A percentile compares a stretch with the other conserved stretches of the same genome.
Evolutionary conservation across 1,140 invertebrate species (phyloP).

Genomic region (Gryon sp.): DNA sequence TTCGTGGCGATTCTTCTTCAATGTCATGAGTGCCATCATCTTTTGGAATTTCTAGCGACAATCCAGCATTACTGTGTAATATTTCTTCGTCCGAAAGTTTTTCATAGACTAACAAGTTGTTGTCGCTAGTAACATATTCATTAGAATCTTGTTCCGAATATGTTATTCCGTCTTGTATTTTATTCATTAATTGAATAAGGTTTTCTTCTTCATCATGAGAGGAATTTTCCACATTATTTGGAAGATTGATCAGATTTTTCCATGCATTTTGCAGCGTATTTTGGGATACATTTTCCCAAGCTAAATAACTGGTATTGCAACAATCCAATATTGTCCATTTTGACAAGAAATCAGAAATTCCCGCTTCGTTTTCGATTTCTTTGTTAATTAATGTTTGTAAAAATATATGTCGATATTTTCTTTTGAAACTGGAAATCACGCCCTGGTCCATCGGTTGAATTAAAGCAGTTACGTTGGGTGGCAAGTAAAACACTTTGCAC

Average conservation of each 20-base stretch:
- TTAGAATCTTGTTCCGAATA: no score
- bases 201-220: background rate
- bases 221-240: background rate
- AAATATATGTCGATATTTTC: constrained; percentile 22
- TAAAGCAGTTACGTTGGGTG: constrained; percentile 77
- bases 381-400: background rate
- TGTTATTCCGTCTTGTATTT: no score
- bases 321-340: background rate
- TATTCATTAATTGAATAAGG: background rate
- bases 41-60: no score
- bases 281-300: background rate
- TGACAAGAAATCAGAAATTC: background rate
- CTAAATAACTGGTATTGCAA: background rate
- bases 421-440: constrained; percentile 68
- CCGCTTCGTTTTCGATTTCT: background rate
- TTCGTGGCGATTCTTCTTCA: no score
- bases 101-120: no score
- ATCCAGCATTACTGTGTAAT: no score
- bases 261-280: background rate
- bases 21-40: no score
- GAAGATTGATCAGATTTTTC: background rate
- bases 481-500: constrained; percentile 66
- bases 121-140: no score
- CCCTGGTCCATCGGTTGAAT: constrained; percentile 79
- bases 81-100: no score